phyloP scores from a whole-genome alignment of 2,888 invertebrate species.

The Oxyteleia sp. region DNA sequence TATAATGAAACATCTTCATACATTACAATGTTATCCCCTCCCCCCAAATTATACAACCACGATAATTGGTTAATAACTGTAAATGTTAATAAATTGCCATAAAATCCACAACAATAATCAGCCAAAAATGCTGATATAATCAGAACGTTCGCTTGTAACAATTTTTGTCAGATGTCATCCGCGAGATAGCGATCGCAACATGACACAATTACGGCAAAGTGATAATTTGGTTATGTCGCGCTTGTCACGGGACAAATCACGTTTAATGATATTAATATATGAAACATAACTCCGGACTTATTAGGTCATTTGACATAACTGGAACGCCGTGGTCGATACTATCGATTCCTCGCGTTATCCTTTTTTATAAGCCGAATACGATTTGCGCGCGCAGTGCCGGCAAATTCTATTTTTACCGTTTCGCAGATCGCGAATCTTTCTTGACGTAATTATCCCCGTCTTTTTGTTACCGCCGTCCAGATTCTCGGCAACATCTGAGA shows the following conservation, averaged over 20 bases:
- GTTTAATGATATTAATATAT: conserved; percentile 65
- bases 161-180: conserved; percentile 56
- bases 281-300: conserved; percentile 41
- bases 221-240: conserved; percentile 64
- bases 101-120: background rate
- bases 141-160: conserved; percentile 6
- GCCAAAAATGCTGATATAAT: conserved; percentile 5
- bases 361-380: conserved; percentile 11
- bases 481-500: conserved; percentile 36
- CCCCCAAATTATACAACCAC: background rate
- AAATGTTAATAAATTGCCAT: conserved; percentile 1
- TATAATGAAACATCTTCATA: background rate
- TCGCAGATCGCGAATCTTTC: background rate
- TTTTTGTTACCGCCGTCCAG: conserved; percentile 3
- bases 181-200: conserved; percentile 43
- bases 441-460: conserved; percentile 19
- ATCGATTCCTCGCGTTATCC: conserved; percentile 4
- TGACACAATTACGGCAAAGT: conserved; percentile 50
- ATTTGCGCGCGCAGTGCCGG: background rate
- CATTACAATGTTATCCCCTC: background rate
- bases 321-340: conserved; percentile 39
- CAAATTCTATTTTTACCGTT: conserved; percentile 22
- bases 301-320: conserved; percentile 56
- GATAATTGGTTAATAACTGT: background rate
- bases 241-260: conserved; percentile 64